Conservation (phyloP, 2,113 vertebrate genomes). For the Sturnus vulgaris region DNA sequence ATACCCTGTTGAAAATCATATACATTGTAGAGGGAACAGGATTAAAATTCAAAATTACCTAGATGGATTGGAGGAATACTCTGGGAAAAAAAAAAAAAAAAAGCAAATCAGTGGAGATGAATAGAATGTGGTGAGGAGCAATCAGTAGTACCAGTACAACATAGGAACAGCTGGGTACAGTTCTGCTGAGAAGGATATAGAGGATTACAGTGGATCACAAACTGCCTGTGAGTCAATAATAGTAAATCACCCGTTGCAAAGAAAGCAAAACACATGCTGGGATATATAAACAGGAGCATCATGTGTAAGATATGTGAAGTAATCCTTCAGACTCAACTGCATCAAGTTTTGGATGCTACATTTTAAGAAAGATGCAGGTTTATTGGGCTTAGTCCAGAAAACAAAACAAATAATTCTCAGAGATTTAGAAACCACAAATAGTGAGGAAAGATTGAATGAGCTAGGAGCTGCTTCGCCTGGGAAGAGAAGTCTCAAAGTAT, state of each 20-base stretch:
- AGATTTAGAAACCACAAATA: background rate
- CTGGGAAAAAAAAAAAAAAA: background rate
- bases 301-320: background rate
- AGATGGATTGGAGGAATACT: background rate
- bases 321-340: background rate
- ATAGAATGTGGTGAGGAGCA: background rate
- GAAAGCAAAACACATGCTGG: background rate
- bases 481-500: background rate
- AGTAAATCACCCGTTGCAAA: conserved; percentile 15
- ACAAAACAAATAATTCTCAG: background rate
- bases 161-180: background rate
- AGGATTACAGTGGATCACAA: background rate
- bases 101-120: background rate
- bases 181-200: background rate
- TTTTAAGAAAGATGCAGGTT: background rate
- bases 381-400: background rate
- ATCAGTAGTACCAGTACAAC: background rate
- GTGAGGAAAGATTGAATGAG: background rate
- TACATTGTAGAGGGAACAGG: background rate
- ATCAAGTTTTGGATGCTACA: background rate
- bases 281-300: background rate
- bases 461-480: background rate
- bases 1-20: background rate
- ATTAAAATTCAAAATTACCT: background rate
- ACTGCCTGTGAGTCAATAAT: background rate